Conservation (phyloP, 2,888 invertebrate species). For the Proisotoma minuta region DNA sequence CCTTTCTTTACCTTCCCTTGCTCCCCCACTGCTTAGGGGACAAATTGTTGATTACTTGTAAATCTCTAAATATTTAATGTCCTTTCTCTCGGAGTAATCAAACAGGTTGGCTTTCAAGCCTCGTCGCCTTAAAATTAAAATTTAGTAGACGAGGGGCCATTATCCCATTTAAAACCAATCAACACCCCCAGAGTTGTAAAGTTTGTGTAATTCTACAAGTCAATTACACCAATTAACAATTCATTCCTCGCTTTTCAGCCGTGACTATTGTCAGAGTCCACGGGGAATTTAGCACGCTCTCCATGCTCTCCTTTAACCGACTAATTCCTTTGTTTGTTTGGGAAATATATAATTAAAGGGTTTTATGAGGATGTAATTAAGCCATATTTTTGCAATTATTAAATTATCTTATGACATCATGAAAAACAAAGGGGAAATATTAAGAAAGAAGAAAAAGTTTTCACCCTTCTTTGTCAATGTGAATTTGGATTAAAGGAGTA, state of each 20-base stretch:
- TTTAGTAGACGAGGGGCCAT: background rate
- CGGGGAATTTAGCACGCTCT: slow-evolving; percentile 4
- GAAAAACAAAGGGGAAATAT: background rate
- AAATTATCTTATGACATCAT: background rate
- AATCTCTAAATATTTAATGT: slow-evolving; percentile 11
- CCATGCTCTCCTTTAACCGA: background rate
- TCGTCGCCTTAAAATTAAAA: too few species aligned
- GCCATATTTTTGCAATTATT: background rate
- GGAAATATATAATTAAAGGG: too few species aligned
- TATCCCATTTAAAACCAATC: background rate
- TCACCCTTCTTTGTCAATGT: too few species aligned
- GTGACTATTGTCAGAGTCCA: too few species aligned
- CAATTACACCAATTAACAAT: slow-evolving; percentile 1
- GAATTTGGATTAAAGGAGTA: too few species aligned
- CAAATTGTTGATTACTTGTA: slow-evolving; percentile 6
- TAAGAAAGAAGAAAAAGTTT: too few species aligned
- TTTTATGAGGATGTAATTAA: background rate
- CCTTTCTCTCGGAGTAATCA: background rate
- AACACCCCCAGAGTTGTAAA: background rate
- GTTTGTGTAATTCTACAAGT: too few species aligned
- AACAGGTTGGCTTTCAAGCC: too few species aligned
- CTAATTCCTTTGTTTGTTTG: background rate
- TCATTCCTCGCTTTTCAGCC: background rate
- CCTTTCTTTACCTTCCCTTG: too few species aligned
- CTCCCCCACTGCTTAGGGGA: too few species aligned